phyloP scores from a whole-genome alignment of 2,888 invertebrate species.

The Xanthorhoe spadicearia region DNA sequence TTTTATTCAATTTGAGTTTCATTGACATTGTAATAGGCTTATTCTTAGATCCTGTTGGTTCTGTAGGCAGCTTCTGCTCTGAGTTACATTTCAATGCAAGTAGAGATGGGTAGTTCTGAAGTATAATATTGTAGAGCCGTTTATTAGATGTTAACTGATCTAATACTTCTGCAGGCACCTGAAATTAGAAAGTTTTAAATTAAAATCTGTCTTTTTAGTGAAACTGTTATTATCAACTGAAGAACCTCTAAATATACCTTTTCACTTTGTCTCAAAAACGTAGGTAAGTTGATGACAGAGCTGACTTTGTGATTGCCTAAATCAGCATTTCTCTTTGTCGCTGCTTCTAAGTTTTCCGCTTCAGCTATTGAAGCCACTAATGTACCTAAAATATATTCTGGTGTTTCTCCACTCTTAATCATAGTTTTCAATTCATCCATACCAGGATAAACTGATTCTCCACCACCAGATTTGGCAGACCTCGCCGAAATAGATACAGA shows the following conservation, averaged over 20 bases:
- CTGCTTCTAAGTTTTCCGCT: conserved; percentile 76
- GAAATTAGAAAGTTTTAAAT: conserved; percentile 39
- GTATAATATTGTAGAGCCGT: conserved; percentile 87
- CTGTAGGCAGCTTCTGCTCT: conserved; percentile 84
- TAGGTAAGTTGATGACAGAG: conserved; percentile 92
- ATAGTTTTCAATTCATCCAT: conserved; percentile 88
- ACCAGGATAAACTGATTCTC: conserved; percentile 85
- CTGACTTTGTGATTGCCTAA: conserved; percentile 76
- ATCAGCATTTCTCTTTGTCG: conserved; percentile 78
- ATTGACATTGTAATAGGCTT: conserved; percentile 87
- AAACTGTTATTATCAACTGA: neutral
- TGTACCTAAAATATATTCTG: conserved; percentile 87
- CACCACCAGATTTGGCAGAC: conserved; percentile 79
- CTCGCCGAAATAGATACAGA: conserved; percentile 81
- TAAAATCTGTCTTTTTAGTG: neutral
- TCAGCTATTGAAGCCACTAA: conserved; percentile 85
- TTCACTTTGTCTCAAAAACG: conserved; percentile 90
- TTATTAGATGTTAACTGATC: conserved; percentile 87
- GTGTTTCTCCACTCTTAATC: conserved; percentile 88
- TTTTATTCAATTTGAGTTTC: conserved; percentile 81
- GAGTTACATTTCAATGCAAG: conserved; percentile 87
- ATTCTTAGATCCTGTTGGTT: conserved; percentile 64
- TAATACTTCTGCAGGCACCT: conserved; percentile 90
- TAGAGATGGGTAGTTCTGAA: conserved; percentile 90
- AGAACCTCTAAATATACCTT: conserved; percentile 77